A percentile compares a stretch with the other conserved stretches of the same genome.
phyloP scores from a whole-genome alignment of 2,888 invertebrate genomes.

The Anoncus sp. region DNA sequence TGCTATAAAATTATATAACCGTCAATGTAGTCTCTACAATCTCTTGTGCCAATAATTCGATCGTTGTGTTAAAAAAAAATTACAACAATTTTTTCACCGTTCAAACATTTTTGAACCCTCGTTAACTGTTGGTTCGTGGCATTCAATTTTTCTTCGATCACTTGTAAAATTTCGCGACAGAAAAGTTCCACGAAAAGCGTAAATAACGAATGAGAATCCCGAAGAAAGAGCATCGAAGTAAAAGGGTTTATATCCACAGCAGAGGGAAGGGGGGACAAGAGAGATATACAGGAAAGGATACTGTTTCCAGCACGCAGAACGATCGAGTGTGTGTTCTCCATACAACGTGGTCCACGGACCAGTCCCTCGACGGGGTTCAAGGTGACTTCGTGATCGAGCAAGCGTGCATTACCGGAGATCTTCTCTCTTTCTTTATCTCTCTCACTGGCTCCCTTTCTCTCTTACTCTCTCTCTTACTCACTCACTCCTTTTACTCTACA shows the following conservation, averaged over 20 bases:
- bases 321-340: conserved; percentile 53
- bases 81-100: background rate
- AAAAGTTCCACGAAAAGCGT: background rate
- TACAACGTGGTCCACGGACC: conserved; percentile 68
- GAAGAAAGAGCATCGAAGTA: conserved; percentile 21
- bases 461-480: conserved; percentile 40
- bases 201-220: conserved; percentile 3
- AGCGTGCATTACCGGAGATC: conserved; percentile 72
- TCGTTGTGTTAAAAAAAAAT: background rate
- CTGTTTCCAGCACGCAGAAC: conserved; percentile 58
- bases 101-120: background rate
- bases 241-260: conserved; percentile 38
- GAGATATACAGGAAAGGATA: conserved; percentile 58
- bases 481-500: conserved; percentile 39
- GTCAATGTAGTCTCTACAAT: background rate
- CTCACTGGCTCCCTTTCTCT: conserved; percentile 37
- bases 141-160: too few species aligned
- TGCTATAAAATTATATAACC: background rate
- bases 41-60: background rate
- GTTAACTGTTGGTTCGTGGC: background rate
- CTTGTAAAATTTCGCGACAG: background rate
- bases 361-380: conserved; percentile 74
- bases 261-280: conserved; percentile 26
- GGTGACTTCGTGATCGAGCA: conserved; percentile 76
- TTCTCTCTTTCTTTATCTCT: conserved; percentile 24